Conservation (phyloP, 2,888 invertebrate species). For the Chymomyza amoena region DNA sequence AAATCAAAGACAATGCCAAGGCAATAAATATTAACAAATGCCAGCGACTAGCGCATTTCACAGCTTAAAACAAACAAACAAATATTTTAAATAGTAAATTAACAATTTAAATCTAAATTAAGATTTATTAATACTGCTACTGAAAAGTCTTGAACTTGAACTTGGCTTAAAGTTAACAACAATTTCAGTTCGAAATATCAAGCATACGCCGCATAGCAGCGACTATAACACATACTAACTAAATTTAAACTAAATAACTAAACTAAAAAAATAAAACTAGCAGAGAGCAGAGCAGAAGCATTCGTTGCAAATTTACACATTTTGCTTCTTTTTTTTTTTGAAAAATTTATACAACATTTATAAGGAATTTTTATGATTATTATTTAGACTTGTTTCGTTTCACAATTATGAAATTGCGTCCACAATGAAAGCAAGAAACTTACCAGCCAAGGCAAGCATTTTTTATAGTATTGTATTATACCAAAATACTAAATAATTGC, state of each 20-base stretch:
- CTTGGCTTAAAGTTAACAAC: background rate
- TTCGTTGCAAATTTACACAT: background rate
- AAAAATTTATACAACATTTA: background rate
- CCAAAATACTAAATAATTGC: no score
- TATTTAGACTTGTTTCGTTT: background rate
- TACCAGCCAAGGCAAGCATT: no score
- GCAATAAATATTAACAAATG: slow-evolving; percentile 10
- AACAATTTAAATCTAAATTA: background rate
- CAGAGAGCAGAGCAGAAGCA: no score
- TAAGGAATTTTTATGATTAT: background rate
- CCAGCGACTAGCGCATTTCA: slow-evolving; percentile 5
- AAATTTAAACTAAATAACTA: no score
- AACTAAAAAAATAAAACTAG: no score
- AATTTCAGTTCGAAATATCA: background rate
- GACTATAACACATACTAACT: background rate
- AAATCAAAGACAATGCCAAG: slow-evolving; percentile 21
- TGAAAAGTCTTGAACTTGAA: background rate
- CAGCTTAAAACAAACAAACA: background rate
- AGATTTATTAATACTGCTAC: background rate
- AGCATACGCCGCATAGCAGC: background rate
- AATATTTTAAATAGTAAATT: slow-evolving; percentile 38
- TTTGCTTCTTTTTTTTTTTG: no score
- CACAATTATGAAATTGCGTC: background rate
- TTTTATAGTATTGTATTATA: no score
- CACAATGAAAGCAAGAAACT: background rate